Evolutionary conservation across 2,888 invertebrate species (phyloP), one percentile per base, ranked within the genome.

Genomic region (Pyrocoelia pectoralis): DNA sequence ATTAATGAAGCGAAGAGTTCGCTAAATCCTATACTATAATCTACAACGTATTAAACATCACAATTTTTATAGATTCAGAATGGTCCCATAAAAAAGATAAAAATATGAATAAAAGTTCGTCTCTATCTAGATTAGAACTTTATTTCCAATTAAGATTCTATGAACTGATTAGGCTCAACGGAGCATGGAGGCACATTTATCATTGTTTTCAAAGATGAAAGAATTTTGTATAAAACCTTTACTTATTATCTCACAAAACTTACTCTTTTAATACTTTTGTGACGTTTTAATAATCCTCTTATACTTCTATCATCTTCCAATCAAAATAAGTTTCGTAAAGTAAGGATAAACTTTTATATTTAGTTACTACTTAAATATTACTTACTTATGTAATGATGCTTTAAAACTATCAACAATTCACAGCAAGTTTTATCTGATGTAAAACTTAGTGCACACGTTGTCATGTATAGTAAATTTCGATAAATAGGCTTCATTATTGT

Each of bases 121-220:
- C 13, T 43, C 17, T 46, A 46, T 46, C 46, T 46, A 46, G 46
- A 46, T 52, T 29, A 52, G 28, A 54, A 40, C 18, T 41, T 54
- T 54, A 41, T 54, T 54, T 54, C 33, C 29, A 40, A 54, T 54
- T 54, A 54, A 54, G 40, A 54, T 54, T 54, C 33, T 40, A 54
- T 54, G 18, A 54, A 54, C 38, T 41, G 53, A 54, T 38, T 54
- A 54, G 33, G 13, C 40, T 19, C 13, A 33, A 52, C 52, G 29
- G 13, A 54, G 38, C 41, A 54, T 38, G 53, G 14, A 54, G 38
- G 24, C 41, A 54, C 53, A 54, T 54, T 54, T 54, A 54, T 54
- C 53, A 54, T 54, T 33, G 19, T 18, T 54, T 54, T 40, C 18
- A 54, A 33, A 54, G 41, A 54, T 41, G 38, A 38, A 54, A 52